These are phyloP conservation scores for Drosophila nr. perissopoda DNA, from an alignment of 2,888 invertebrate species.

Conservation along the genomic window DNA sequence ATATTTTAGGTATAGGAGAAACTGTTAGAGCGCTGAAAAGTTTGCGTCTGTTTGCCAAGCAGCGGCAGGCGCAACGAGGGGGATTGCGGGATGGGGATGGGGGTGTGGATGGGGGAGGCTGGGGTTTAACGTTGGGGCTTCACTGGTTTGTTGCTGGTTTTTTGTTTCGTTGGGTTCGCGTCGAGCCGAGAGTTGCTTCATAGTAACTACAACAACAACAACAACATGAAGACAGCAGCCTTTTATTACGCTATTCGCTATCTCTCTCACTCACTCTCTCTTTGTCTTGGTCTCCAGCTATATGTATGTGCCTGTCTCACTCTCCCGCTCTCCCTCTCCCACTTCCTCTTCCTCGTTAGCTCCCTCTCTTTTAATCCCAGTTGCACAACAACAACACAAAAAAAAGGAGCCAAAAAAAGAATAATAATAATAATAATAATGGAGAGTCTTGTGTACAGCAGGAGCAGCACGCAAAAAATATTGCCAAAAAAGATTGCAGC, in stretches of 20 bases:
- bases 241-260: constrained; percentile 39
- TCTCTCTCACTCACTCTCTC: constrained; percentile 1
- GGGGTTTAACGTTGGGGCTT: constrained; percentile 12
- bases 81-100: too few relatives aligned
- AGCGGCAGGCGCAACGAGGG: constrained; percentile 15
- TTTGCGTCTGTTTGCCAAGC: constrained; percentile 71
- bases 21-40: constrained; percentile 76
- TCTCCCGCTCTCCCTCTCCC: background rate
- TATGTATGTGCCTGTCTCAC: background rate
- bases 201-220: constrained; percentile 37
- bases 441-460: constrained; percentile 71
- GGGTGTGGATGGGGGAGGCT: background rate
- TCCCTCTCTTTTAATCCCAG: constrained; percentile 52
- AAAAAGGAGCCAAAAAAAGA: constrained; percentile 32
- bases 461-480: constrained; percentile 55
- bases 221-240: constrained; percentile 28
- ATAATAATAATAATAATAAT: constrained; percentile 74
- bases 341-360: constrained; percentile 1
- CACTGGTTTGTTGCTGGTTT: constrained; percentile 47
- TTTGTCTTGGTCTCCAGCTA: background rate
- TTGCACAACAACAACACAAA: constrained; percentile 40
- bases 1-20: constrained; percentile 65
- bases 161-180: constrained; percentile 49
- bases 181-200: constrained; percentile 52
- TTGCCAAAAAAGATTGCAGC: constrained; percentile 53